Conservation (phyloP, 2,113 vertebrate genomes). For the Dicentrarchus labrax region DNA sequence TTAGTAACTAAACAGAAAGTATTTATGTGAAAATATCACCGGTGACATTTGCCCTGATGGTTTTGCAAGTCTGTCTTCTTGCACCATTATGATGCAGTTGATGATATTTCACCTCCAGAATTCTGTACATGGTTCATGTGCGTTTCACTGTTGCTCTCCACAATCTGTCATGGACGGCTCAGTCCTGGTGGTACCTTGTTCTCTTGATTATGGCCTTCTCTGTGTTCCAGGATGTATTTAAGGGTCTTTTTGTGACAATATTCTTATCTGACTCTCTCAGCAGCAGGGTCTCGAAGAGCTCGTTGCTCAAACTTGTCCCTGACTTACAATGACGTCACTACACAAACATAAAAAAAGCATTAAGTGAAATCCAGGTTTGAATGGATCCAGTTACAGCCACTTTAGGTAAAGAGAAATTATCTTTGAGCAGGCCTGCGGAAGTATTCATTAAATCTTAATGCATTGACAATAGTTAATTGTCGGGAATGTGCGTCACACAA, state of each 20-base stretch:
- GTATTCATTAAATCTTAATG: conserved; percentile 14
- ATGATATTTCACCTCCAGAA: neutral
- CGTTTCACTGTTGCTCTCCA: neutral
- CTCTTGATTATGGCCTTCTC: neutral
- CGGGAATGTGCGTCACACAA: neutral
- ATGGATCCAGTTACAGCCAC: neutral
- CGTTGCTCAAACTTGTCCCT: conserved; percentile 8
- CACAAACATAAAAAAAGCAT: neutral
- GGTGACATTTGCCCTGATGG: neutral
- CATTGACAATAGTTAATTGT: neutral
- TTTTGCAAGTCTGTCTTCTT: neutral
- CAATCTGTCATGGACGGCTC: neutral
- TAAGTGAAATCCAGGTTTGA: neutral
- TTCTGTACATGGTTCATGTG: neutral
- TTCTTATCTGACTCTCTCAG: neutral
- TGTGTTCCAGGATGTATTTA: neutral
- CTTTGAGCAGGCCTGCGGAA: neutral
- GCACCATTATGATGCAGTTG: neutral
- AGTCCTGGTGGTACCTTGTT: neutral
- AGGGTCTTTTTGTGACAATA: neutral
- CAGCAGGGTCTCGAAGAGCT: neutral
- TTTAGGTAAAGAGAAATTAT: conserved; percentile 1
- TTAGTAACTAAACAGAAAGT: conserved; percentile 22
- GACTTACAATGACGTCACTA: neutral
- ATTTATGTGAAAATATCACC: conserved; percentile 23